These are phyloP conservation scores for Ferrisia virgata DNA, from an alignment of 2,888 invertebrate genomes.

Conservation along the genomic window DNA sequence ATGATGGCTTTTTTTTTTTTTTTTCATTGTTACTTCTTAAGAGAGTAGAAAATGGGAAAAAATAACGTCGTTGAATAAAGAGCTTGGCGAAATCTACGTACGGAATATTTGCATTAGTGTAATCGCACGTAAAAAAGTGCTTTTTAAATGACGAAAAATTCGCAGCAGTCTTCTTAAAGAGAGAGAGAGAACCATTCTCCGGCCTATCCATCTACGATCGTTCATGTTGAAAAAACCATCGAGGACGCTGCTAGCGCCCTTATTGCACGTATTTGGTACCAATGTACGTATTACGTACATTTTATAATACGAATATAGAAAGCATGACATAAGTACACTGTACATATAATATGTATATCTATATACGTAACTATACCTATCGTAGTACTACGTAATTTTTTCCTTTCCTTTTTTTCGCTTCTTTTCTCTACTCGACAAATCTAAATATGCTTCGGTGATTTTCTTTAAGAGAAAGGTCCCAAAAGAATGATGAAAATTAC, in stretches of 20 bases:
- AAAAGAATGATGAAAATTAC: neutral
- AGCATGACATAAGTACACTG: neutral
- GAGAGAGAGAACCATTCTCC: neutral
- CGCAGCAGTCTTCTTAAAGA: slow-evolving; percentile 6
- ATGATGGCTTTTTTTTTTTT: neutral
- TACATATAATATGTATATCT: neutral
- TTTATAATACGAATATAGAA: neutral
- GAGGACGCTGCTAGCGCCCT: neutral
- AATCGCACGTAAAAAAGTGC: slow-evolving; percentile 29
- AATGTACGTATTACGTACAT: neutral
- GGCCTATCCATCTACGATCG: neutral
- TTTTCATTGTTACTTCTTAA: neutral
- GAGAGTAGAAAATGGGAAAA: neutral
- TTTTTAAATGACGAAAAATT: slow-evolving; percentile 25
- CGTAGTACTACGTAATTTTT: neutral
- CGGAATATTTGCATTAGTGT: slow-evolving; percentile 19
- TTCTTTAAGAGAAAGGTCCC: neutral
- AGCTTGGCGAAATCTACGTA: neutral
- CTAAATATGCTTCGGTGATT: slow-evolving; percentile 18
- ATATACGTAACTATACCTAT: too few species aligned
- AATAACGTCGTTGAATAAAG: neutral
- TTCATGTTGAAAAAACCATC: neutral
- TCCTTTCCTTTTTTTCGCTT: neutral
- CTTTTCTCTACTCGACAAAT: neutral
- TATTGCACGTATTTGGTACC: neutral